A percentile compares a stretch with the other conserved stretches of the same genome.
Evolutionary conservation across 2,888 invertebrate species (phyloP).

Genomic region (Drosophila paramelanica): DNA sequence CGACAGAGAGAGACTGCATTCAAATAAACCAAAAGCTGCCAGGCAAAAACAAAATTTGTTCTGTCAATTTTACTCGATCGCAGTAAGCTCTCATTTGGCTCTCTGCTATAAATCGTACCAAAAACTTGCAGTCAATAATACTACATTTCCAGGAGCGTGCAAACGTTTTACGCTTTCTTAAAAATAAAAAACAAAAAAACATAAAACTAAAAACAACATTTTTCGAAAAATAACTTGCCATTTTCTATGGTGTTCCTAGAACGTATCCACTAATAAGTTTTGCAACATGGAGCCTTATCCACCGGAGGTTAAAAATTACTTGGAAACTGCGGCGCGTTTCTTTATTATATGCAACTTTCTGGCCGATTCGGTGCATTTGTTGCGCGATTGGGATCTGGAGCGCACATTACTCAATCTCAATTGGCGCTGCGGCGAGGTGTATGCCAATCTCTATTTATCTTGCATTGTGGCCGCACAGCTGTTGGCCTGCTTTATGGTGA

Average conservation of each 20-base stretch:
- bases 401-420: neutral
- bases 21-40: too few species aligned
- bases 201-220: too few species aligned
- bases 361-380: constrained; percentile 1
- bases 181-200: neutral
- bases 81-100: neutral
- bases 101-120: neutral
- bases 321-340: neutral
- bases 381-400: neutral
- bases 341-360: neutral
- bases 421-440: constrained; percentile 1
- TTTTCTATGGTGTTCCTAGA: too few species aligned
- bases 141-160: neutral
- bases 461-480: neutral
- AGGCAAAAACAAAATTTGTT: too few species aligned
- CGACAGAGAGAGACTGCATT: too few species aligned
- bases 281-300: neutral
- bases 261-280: too few species aligned
- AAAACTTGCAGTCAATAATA: neutral
- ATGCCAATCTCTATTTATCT: neutral
- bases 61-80: neutral
- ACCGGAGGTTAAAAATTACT: neutral
- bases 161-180: neutral
- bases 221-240: too few species aligned
- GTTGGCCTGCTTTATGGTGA: neutral